Evolutionary conservation across 2,888 invertebrate species (phyloP).

Genomic region (Spodoptera picta): DNA sequence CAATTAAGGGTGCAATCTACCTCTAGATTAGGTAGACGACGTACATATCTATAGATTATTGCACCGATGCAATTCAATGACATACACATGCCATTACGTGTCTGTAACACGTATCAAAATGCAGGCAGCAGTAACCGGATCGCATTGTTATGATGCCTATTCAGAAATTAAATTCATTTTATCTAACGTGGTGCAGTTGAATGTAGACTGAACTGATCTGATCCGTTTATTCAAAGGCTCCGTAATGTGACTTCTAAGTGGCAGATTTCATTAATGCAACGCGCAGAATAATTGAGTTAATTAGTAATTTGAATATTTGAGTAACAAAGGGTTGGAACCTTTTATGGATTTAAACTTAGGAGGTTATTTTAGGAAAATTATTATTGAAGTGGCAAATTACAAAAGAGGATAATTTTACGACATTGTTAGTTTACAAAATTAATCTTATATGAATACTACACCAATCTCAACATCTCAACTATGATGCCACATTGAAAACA

Average conservation of each 20-base stretch:
- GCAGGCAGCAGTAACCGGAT: constrained; percentile 56
- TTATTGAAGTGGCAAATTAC: too few species aligned
- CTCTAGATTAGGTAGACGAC: too few species aligned
- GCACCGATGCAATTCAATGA: constrained; percentile 25
- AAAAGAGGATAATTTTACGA: too few species aligned
- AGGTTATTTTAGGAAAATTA: too few species aligned
- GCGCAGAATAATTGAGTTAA: not conserved
- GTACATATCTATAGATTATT: constrained; percentile 20
- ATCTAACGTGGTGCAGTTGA: constrained; percentile 61
- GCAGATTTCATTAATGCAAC: constrained; percentile 1
- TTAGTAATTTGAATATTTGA: constrained; percentile 7
- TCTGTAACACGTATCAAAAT: constrained; percentile 40
- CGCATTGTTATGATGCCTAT: constrained; percentile 53
- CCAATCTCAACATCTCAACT: too few species aligned
- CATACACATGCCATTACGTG: constrained; percentile 7
- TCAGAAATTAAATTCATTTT: constrained; percentile 60
- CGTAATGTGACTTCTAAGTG: constrained; percentile 14
- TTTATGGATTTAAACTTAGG: too few species aligned
- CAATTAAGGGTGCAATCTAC: too few species aligned
- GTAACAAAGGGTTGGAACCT: not conserved
- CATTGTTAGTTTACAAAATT: too few species aligned
- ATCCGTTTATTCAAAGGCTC: constrained; percentile 15
- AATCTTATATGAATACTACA: too few species aligned
- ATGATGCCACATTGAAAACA: too few species aligned
- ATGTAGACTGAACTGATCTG: constrained; percentile 68